Percentiles rank a stretch among this genome's conserved stretches.
These are phyloP conservation scores for Dolomedes plantarius DNA, from an alignment of 2,888 invertebrate species.

Conservation along the genomic window DNA sequence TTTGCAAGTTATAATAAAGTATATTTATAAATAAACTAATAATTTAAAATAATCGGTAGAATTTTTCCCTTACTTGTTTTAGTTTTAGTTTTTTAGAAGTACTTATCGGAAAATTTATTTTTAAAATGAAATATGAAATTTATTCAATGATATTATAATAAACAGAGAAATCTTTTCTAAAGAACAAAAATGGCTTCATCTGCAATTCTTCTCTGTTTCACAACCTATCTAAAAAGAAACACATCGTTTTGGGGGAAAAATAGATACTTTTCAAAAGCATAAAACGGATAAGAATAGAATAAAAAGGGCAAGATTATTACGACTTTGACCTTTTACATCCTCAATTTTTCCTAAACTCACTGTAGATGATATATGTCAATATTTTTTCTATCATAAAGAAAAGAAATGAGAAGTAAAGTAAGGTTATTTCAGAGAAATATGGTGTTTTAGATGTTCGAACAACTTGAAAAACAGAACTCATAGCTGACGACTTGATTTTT, in stretches of 20 bases:
- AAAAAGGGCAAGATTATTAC: constrained; percentile 16
- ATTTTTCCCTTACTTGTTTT: too few species aligned
- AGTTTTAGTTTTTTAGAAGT: too few species aligned
- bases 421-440: constrained; percentile 14
- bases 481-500: too few species aligned
- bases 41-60: too few species aligned
- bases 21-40: too few species aligned
- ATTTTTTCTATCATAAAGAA: constrained; percentile 8
- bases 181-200: constrained; percentile 1
- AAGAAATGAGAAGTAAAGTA: constrained; percentile 1
- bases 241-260: constrained; percentile 1
- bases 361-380: constrained; percentile 22
- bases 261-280: neutral
- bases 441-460: neutral
- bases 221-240: neutral
- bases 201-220: neutral
- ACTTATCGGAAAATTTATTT: too few species aligned
- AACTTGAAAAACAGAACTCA: too few species aligned
- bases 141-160: too few species aligned
- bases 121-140: too few species aligned
- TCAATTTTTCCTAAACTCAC: neutral
- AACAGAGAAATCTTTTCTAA: too few species aligned
- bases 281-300: neutral
- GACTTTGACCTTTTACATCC: constrained; percentile 27
- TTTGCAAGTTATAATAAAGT: too few species aligned